A percentile compares a stretch with the other conserved stretches of the same genome.
phyloP scores from a whole-genome alignment of 1,140 invertebrate species.

The Oscheius sp. region DNA sequence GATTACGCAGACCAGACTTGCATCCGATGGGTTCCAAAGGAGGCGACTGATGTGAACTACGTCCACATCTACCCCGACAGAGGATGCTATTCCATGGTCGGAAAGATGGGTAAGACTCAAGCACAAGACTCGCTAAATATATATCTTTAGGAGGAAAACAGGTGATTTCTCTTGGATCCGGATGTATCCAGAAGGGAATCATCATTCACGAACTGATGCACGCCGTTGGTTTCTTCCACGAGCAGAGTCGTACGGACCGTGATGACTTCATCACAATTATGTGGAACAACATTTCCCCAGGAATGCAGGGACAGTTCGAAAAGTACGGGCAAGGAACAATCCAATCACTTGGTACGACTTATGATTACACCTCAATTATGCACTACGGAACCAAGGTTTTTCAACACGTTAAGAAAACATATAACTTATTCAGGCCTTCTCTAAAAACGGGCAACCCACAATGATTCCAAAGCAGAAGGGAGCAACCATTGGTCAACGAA shows the following conservation, averaged over 20 bases:
- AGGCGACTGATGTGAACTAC: constrained; percentile 51
- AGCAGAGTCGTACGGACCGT: constrained; percentile 62
- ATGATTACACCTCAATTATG: constrained; percentile 65
- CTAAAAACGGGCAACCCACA: constrained; percentile 61
- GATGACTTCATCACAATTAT: constrained; percentile 61
- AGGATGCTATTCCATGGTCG: constrained; percentile 59
- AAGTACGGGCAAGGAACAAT: constrained; percentile 60
- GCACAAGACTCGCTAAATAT: neutral
- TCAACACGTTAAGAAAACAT: constrained; percentile 21
- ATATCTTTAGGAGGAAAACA: constrained; percentile 64
- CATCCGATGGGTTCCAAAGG: constrained; percentile 59
- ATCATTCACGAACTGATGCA: constrained; percentile 64
- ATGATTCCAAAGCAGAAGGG: constrained; percentile 61
- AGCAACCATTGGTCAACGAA: constrained; percentile 63
- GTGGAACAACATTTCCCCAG: constrained; percentile 62
- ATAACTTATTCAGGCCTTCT: constrained; percentile 23
- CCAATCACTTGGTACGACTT: constrained; percentile 56
- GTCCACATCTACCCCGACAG: constrained; percentile 59
- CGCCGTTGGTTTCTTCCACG: constrained; percentile 63
- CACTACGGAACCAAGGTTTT: constrained; percentile 65
- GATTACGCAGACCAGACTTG: constrained; percentile 56
- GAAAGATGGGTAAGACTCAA: constrained; percentile 28
- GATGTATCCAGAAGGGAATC: constrained; percentile 68
- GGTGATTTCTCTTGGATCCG: constrained; percentile 66
- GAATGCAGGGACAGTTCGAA: constrained; percentile 60